Evolutionary conservation across 1,140 invertebrate species (phyloP), one percentile per base, ranked within the genome.

Genomic region (Eubasilissa regina): DNA sequence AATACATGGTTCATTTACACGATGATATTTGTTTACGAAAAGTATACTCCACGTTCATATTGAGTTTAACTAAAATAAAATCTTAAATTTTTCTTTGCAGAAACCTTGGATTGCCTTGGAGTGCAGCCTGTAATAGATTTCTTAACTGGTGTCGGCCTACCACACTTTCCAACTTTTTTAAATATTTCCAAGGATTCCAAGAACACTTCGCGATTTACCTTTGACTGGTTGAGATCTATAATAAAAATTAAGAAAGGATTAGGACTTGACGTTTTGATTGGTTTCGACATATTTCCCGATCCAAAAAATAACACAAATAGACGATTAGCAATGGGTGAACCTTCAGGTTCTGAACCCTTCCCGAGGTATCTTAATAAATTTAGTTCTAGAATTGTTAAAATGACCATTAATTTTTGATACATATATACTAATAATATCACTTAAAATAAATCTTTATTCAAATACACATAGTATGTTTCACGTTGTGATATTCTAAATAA

Each of bases 251-350:
- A 94, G 81, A 91, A 87, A 77, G 84, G 90, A 45, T 85, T 94
- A 0, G 90, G 90, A 10, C 90, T 92, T 86, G 93, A 94, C 80
- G 84, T 94, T 0, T 90, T 94, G 0, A 91, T 94, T 75, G 93
- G 93, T 0, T 92, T 94, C 64, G 90, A 91, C 77, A 90, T 94
- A n/a, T 90, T 91, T 83, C 89, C 91, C 0, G 93, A 94, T 88
- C 91, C 92, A 0, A 90, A 89, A 64, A 94, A 94, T 83, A 90
- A 90, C 3, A 91, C 90, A 3, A 85, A 90, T 0, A 94, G 93
- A 84, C 86, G 92, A 64, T 88, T 94, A 25, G 89, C 91, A 6
- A 85, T 94, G 76, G 93, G 93, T 58, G 89, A 91, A 15, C 93
- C 93, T 0, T 89, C 91, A 81, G 87, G 87, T 0, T 86, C 88